Conservation (phyloP, 64 coral and sea anemone species). For the Montipora sp. region DNA sequence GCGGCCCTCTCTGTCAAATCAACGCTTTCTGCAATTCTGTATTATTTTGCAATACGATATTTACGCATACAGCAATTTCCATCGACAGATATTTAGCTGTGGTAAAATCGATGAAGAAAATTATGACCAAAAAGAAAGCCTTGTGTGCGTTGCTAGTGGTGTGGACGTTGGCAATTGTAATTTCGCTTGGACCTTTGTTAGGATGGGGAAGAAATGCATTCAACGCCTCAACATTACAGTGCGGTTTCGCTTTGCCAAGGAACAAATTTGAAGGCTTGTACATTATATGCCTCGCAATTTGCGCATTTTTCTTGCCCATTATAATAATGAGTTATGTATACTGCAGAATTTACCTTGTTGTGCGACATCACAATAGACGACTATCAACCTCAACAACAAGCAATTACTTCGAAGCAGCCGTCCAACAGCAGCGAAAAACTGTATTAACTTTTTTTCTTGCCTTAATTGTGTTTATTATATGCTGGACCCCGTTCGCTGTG, state of each 20-base stretch:
- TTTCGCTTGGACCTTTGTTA: slow-evolving; percentile 77
- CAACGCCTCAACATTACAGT: slow-evolving; percentile 87
- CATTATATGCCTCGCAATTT: slow-evolving; percentile 67
- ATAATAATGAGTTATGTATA: slow-evolving; percentile 81
- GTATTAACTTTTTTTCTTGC: slow-evolving; percentile 90
- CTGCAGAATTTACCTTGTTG: slow-evolving; percentile 64
- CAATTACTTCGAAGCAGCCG: slow-evolving; percentile 25
- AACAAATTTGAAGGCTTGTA: slow-evolving; percentile 66
- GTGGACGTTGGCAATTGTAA: slow-evolving; percentile 66
- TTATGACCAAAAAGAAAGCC: slow-evolving; percentile 82
- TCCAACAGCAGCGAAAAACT: slow-evolving; percentile 66
- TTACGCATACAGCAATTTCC: slow-evolving; percentile 88
- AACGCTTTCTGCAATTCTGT: slow-evolving; percentile 83
- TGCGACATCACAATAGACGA: slow-evolving; percentile 64
- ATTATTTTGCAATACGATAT: slow-evolving; percentile 81
- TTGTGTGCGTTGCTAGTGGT: slow-evolving; percentile 57
- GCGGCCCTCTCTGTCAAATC: slow-evolving; percentile 64
- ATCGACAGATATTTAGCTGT: slow-evolving; percentile 86
- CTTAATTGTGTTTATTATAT: slow-evolving; percentile 81
- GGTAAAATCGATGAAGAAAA: slow-evolving; percentile 83
- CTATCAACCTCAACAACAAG: slow-evolving; percentile 75
- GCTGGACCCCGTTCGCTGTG: slow-evolving; percentile 81
- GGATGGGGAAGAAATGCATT: slow-evolving; percentile 79
- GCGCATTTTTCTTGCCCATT: slow-evolving; percentile 75
- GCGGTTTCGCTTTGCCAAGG: slow-evolving; percentile 78